Conservation (phyloP, 2,797 vertebrate species). For the Arrhamphus sclerolepis region DNA sequence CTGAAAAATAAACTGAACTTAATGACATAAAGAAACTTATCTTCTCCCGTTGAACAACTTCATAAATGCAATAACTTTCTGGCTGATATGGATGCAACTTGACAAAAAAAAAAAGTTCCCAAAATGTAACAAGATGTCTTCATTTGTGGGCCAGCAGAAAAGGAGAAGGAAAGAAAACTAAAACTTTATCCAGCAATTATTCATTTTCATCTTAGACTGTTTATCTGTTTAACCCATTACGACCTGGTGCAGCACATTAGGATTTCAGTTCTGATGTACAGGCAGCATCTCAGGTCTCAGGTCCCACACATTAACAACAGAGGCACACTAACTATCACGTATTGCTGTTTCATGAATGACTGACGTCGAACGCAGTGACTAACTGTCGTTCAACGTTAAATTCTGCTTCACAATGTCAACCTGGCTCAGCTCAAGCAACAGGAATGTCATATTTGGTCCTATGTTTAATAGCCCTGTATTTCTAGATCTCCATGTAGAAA, state of each 20-base stretch:
- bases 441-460: slow-evolving; percentile 83
- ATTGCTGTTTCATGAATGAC: not conserved
- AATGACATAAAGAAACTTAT: slow-evolving; percentile 19
- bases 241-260: too few relatives aligned
- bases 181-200: not conserved
- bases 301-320: slow-evolving; percentile 12
- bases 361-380: too few relatives aligned
- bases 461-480: slow-evolving; percentile 67
- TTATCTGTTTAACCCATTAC: too few relatives aligned
- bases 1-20: slow-evolving; percentile 18
- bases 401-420: slow-evolving; percentile 31
- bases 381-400: slow-evolving; percentile 10
- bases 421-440: slow-evolving; percentile 63
- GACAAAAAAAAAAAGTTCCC: slow-evolving; percentile 18
- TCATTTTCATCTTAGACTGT: slow-evolving; percentile 1
- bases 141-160: slow-evolving; percentile 14
- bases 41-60: slow-evolving; percentile 12
- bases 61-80: slow-evolving; percentile 18
- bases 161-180: slow-evolving; percentile 6
- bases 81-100: slow-evolving; percentile 35
- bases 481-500: slow-evolving; percentile 25
- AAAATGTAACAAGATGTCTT: slow-evolving; percentile 10
- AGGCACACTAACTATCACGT: slow-evolving; percentile 10
- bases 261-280: too few relatives aligned
- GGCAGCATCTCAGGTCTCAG: too few relatives aligned